Evolutionary conservation across 64 coral and sea anemone species (phyloP), one percentile per base, ranked within the genome.

Genomic region (Stylophora pistillata): DNA sequence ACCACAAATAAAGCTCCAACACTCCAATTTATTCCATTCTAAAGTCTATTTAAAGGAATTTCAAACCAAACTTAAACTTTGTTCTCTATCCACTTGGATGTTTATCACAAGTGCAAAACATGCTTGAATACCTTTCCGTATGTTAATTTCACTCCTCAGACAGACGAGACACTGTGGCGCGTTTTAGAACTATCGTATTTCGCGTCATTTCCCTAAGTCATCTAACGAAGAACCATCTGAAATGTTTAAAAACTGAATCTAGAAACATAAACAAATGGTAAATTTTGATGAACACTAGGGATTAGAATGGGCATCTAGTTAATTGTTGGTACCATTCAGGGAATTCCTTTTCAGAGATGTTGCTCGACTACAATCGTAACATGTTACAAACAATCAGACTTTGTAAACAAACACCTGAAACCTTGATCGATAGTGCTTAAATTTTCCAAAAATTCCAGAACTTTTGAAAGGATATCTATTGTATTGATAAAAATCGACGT

Each of bases 331-430:
- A 76, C 32, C 21, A 12, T 1, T 9, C 32, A 74, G 73, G 73
- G 73, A 34, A 74, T 53, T 74, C 17, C 73, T 74, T 74, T 74
- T 74, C n/a, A n/a, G n/a, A n/a, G n/a, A n/a, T n/a, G 32, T 74
- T 20, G 31, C 10, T 53, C 52, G 73, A 52, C 20, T 52, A 33
- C 33, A 17, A 20, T 76, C 73, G 20, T 23, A 76, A 76, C 32
- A 76, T 23, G 13, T 37, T 34, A 76, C n/a, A 33, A 76, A 76
- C 73, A 76, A 16, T 53, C 13, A 1, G 2, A 76, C 17, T 23
- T 47, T 76, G 73, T 76, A 76, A 76, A 76, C 73, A 76, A 76
- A 76, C 15, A 52, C 5, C 52, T 37, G 18, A 74, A 37, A n/a
- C 34, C 17, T 2, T 0, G 21, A 14, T 52, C 16, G 23, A 21